These are phyloP conservation scores for Apodemia hepburni DNA, from an alignment of 2,888 invertebrate genomes.

Conservation along the genomic window DNA sequence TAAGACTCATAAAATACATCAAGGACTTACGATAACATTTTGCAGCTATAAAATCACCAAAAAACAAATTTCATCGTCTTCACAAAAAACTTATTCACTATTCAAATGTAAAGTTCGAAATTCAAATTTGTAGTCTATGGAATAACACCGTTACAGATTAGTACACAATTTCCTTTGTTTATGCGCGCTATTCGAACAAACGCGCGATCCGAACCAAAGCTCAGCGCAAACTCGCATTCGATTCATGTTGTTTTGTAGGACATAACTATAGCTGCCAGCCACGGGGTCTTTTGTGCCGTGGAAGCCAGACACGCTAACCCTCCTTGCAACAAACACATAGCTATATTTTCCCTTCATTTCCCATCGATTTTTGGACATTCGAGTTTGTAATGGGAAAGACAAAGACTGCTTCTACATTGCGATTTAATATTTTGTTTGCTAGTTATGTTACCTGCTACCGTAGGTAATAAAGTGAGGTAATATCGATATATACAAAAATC, in stretches of 20 bases:
- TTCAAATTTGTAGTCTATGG: slow-evolving; percentile 22
- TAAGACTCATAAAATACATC: slow-evolving; percentile 32
- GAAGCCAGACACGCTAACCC: slow-evolving; percentile 70
- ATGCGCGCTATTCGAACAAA: slow-evolving; percentile 50
- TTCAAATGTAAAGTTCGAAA: background rate
- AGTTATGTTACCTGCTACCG: background rate
- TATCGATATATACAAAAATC: too few relatives aligned
- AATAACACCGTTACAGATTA: slow-evolving; percentile 24
- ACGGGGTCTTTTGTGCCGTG: slow-evolving; percentile 65
- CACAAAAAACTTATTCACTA: slow-evolving; percentile 25
- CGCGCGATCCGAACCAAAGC: slow-evolving; percentile 73
- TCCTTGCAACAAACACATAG: slow-evolving; percentile 47
- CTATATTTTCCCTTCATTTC: slow-evolving; percentile 44
- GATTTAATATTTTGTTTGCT: background rate
- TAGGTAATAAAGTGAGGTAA: too few relatives aligned
- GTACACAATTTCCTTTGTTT: slow-evolving; percentile 23
- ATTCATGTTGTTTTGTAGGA: slow-evolving; percentile 44
- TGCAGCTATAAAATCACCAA: slow-evolving; percentile 54
- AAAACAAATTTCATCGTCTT: slow-evolving; percentile 46
- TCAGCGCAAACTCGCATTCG: slow-evolving; percentile 67
- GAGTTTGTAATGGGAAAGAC: slow-evolving; percentile 23
- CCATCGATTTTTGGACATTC: slow-evolving; percentile 40
- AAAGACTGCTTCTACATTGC: slow-evolving; percentile 3
- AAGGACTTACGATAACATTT: slow-evolving; percentile 44
- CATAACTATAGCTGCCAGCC: slow-evolving; percentile 53